A percentile compares a stretch with the other conserved stretches of the same genome.
These are phyloP conservation scores for Acheta domesticus DNA, from an alignment of 2,888 invertebrate genomes.

Conservation along the genomic window DNA sequence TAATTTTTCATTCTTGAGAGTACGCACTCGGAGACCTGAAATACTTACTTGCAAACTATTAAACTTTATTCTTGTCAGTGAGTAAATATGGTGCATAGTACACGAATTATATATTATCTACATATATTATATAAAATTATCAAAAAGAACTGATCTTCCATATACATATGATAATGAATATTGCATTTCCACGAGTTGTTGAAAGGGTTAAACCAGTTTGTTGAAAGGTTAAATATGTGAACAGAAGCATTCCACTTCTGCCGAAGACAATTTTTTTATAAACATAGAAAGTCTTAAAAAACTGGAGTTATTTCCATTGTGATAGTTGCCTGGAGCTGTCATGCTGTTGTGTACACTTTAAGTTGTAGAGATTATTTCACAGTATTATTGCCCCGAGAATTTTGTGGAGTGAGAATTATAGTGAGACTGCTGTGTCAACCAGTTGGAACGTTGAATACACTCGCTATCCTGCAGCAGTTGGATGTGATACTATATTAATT, in stretches of 20 bases:
- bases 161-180: slow-evolving; percentile 36
- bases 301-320: slow-evolving; percentile 35
- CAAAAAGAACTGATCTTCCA: slow-evolving; percentile 39
- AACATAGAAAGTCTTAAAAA: slow-evolving; percentile 29
- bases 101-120: slow-evolving; percentile 32
- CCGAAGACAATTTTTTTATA: slow-evolving; percentile 31
- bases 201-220: slow-evolving; percentile 23
- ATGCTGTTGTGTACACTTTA: slow-evolving; percentile 30
- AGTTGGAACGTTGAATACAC: slow-evolving; percentile 30
- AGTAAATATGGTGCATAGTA: slow-evolving; percentile 36
- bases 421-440: slow-evolving; percentile 33
- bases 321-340: slow-evolving; percentile 32
- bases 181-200: slow-evolving; percentile 36
- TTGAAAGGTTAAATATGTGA: slow-evolving; percentile 20
- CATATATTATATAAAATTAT: slow-evolving; percentile 29
- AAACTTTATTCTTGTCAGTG: slow-evolving; percentile 33
- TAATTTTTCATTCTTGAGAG: neutral
- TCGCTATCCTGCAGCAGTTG: slow-evolving; percentile 33
- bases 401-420: slow-evolving; percentile 33
- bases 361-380: slow-evolving; percentile 39
- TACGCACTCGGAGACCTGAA: neutral
- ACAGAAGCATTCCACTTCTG: slow-evolving; percentile 37
- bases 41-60: slow-evolving; percentile 12
- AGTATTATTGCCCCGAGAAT: slow-evolving; percentile 37
- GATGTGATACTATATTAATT: slow-evolving; percentile 39